Evolutionary conservation across 2,113 vertebrate genomes (phyloP), one percentile per base, ranked within the genome.

Genomic region (Mesembrinibis cayennensis): DNA sequence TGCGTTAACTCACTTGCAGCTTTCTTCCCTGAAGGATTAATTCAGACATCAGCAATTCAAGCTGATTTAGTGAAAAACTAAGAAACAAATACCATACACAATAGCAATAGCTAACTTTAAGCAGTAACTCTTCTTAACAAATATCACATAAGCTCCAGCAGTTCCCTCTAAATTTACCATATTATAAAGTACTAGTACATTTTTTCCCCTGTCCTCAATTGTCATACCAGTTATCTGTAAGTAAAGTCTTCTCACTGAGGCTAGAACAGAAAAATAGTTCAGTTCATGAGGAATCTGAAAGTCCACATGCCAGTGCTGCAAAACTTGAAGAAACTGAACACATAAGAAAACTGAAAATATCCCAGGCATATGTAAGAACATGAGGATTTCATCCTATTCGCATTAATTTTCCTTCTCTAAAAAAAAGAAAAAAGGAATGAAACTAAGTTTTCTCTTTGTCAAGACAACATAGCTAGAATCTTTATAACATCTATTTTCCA

Each of bases 341-440:
- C 40, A 15, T 22, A 16, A 19, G 40, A 81, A 90, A 84, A 76
- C 25, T 38, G 22, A 67, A 94, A 82, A 61, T 14, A 47, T 18
- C 87, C 73, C 74, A 80, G 65, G 44, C 22, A 49, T 80, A 78
- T 6, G 15, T 52, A 88, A 88, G 71, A 92, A 87, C 44, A 84
- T 18, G 73, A 66, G 26, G 45, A 83, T 78, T 91, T 74, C 29
- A 91, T 87, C 56, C 61, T 58, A 67, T 17, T 59, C 9, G 2
- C 26, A 77, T 36, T 85, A 40, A 74, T n/a, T 47, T 58, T 92
- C 38, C 32, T 67, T 66, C 36, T 82, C 53, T 3, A 56, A 34
- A 32, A 13, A 30, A 32, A 20, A 2, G 3, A 72, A 65, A 36
- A 32, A 38, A 66, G 9, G 11, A 61, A 59, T 7, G 6, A 50